phyloP scores from a whole-genome alignment of 2,797 vertebrate species.

The Vireo griseus region DNA sequence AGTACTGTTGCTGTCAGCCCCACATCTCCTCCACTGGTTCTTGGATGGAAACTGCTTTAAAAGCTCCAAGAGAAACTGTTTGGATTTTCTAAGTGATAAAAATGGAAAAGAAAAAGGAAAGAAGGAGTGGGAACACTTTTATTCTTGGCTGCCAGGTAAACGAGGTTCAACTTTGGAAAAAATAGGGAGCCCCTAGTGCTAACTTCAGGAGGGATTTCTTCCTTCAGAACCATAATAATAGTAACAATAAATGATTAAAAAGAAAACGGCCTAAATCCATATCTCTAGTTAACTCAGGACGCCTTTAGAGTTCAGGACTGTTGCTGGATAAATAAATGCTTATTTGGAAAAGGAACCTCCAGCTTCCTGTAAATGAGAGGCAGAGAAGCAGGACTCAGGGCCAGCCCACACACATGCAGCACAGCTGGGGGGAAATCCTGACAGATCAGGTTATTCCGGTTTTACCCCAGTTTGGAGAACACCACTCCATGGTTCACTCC shows the following conservation, averaged over 20 bases:
- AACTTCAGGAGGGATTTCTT: neutral
- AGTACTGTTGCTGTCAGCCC: fast-evolving
- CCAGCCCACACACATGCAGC: neutral
- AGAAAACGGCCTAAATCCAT: neutral
- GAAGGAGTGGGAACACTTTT: neutral
- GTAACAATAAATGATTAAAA: slow-evolving; percentile 8
- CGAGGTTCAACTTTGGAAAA: neutral
- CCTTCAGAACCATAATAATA: neutral
- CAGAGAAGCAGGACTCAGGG: fast-evolving
- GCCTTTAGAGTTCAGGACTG: neutral
- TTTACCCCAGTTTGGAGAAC: neutral
- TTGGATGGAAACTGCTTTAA: neutral
- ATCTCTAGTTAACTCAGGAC: neutral
- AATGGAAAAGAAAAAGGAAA: neutral
- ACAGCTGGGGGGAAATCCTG: neutral
- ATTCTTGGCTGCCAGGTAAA: neutral
- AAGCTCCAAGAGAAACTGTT: neutral
- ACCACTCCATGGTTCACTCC: too few species aligned
- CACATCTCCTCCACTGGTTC: fast-evolving
- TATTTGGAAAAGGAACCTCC: neutral
- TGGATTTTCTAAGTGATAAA: neutral
- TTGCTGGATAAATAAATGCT: neutral
- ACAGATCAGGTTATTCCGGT: neutral
- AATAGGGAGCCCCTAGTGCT: neutral
- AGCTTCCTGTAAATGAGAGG: neutral